These are phyloP conservation scores for Dryocosmus kuriphilus DNA, from an alignment of 2,888 invertebrate species.

Conservation along the genomic window DNA sequence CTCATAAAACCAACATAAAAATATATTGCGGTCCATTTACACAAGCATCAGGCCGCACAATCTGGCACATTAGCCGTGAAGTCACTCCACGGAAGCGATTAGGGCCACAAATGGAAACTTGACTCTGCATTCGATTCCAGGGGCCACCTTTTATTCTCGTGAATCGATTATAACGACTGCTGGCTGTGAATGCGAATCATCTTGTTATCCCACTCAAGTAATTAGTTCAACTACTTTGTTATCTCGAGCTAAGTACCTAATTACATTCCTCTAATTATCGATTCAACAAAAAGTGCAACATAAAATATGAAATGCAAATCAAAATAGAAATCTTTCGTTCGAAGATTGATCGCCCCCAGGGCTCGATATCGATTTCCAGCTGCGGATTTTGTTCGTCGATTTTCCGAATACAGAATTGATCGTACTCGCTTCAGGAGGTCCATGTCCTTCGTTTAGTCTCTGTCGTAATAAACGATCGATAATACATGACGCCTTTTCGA, in stretches of 20 bases:
- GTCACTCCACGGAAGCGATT: slow-evolving; percentile 65
- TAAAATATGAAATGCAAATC: not conserved
- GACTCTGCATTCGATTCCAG: slow-evolving; percentile 47
- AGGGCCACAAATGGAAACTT: slow-evolving; percentile 70
- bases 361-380: slow-evolving; percentile 30
- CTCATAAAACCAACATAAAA: slow-evolving; percentile 24
- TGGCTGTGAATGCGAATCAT: slow-evolving; percentile 34
- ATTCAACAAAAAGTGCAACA: not conserved
- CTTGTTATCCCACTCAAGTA: slow-evolving; percentile 28
- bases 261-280: slow-evolving; percentile 11
- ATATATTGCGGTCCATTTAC: slow-evolving; percentile 44
- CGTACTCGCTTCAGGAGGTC: slow-evolving; percentile 31
- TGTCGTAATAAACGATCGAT: slow-evolving; percentile 31
- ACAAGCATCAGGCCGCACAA: slow-evolving; percentile 55
- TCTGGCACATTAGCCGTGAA: slow-evolving; percentile 58
- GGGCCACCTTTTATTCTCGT: slow-evolving; percentile 28
- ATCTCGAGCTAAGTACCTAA: slow-evolving; percentile 27
- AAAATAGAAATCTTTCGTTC: not conserved
- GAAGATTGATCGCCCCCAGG: slow-evolving; percentile 17
- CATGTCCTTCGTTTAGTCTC: slow-evolving; percentile 33
- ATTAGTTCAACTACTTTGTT: slow-evolving; percentile 36
- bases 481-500: slow-evolving; percentile 37
- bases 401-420: slow-evolving; percentile 22
- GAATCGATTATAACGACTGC: slow-evolving; percentile 34
- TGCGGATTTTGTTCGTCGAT: slow-evolving; percentile 29